Percentiles rank a stretch among this genome's conserved stretches.
phyloP scores from a whole-genome alignment of 2,113 vertebrate genomes.

The Rhinogobius similis region DNA sequence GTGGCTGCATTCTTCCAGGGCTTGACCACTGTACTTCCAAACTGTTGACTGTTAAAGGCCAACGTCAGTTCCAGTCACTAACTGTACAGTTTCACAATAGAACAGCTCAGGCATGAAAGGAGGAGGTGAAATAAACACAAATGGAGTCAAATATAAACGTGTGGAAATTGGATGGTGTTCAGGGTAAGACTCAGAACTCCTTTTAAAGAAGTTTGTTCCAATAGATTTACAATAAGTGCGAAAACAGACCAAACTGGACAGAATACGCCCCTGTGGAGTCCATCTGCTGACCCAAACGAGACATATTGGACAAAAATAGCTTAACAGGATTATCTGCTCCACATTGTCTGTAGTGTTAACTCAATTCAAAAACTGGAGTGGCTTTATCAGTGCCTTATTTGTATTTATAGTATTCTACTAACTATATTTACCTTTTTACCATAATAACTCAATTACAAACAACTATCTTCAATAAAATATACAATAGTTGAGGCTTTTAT shows the following conservation, averaged over 20 bases:
- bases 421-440: not conserved
- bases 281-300: conserved; percentile 53
- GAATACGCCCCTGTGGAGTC: conserved; percentile 36
- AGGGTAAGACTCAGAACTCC: not conserved
- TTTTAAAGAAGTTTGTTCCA: not conserved
- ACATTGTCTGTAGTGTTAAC: conserved; percentile 8
- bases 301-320: conserved; percentile 36
- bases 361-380: not conserved
- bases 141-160: not conserved
- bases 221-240: conserved; percentile 3
- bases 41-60: conserved; percentile 5
- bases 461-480: not conserved
- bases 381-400: not conserved
- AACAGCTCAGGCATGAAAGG: not conserved
- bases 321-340: conserved; percentile 54
- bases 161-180: conserved; percentile 6
- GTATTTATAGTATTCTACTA: not conserved
- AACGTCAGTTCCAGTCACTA: not conserved
- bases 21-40: conserved; percentile 6
- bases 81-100: not conserved
- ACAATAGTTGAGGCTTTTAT: not conserved
- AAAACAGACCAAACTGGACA: conserved; percentile 21
- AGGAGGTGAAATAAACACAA: not conserved
- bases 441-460: not conserved
- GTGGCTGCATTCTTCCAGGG: not conserved